phyloP scores from a whole-genome alignment of 1,140 invertebrate genomes.

The Dendroctonus ponderosae region DNA sequence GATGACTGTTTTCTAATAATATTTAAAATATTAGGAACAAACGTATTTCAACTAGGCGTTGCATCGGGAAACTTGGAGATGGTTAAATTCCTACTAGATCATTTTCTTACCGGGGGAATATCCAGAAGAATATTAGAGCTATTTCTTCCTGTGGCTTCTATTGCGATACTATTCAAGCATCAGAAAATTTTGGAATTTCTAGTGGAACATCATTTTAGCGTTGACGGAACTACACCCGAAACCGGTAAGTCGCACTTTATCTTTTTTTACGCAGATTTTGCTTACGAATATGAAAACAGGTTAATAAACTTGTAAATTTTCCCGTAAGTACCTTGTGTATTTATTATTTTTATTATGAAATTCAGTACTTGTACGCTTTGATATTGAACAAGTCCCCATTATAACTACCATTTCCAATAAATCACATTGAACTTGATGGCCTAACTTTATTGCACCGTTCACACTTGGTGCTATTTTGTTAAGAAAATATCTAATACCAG shows the following conservation, averaged over 20 bases:
- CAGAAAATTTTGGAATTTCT: constrained; percentile 41
- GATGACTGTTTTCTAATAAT: not conserved
- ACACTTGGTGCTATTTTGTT: too few species aligned
- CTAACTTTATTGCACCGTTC: too few species aligned
- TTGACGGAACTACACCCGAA: constrained; percentile 36
- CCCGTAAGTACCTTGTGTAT: too few species aligned
- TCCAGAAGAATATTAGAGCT: constrained; percentile 42
- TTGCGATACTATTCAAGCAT: constrained; percentile 44
- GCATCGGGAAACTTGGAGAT: constrained; percentile 43
- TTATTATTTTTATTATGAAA: too few species aligned
- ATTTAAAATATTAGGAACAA: constrained; percentile 33
- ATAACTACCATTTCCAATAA: too few species aligned
- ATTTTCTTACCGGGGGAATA: constrained; percentile 44
- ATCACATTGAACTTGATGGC: too few species aligned
- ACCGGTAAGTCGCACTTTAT: constrained; percentile 34
- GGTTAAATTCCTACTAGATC: constrained; percentile 38
- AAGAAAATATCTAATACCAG: too few species aligned
- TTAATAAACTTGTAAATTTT: too few species aligned
- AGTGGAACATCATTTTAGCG: constrained; percentile 39
- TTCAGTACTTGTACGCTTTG: too few species aligned
- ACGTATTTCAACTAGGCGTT: constrained; percentile 41
- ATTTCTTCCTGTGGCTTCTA: constrained; percentile 41
- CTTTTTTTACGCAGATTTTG: too few species aligned
- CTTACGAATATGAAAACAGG: too few species aligned
- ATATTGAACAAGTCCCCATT: too few species aligned